Conservation (phyloP, 2,113 vertebrate genomes). For the Pseudorectes ferrugineus region DNA sequence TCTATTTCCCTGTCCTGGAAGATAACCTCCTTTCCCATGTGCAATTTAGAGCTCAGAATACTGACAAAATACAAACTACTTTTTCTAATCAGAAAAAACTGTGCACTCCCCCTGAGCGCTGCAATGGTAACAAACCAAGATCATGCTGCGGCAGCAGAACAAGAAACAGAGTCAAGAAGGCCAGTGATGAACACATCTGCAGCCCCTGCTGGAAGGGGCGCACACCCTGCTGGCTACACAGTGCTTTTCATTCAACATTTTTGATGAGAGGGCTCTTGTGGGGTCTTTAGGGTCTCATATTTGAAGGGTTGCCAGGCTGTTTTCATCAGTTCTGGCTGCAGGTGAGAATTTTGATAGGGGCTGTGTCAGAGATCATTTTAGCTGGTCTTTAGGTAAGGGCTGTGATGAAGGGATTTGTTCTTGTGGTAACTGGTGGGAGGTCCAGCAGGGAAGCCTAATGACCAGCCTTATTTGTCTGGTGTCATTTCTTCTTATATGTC, state of each 20-base stretch:
- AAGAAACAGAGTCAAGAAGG: neutral
- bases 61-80: neutral
- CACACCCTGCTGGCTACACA: neutral
- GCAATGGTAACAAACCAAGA: neutral
- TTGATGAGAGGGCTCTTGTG: neutral
- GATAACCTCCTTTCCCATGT: neutral
- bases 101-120: accelerated
- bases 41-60: neutral
- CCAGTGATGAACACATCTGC: neutral
- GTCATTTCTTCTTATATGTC: neutral
- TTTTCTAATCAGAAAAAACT: neutral
- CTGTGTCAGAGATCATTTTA: neutral
- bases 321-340: neutral
- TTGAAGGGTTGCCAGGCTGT: neutral
- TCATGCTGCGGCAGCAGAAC: neutral
- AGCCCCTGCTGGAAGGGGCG: neutral
- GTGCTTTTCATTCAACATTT: neutral
- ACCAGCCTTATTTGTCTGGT: neutral
- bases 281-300: neutral
- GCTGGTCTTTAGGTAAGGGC: neutral
- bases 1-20: neutral
- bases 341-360: neutral
- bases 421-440: accelerated
- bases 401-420: neutral
- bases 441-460: neutral